phyloP scores from a whole-genome alignment of 2,888 invertebrate species.

The Entomobrya proxima region DNA sequence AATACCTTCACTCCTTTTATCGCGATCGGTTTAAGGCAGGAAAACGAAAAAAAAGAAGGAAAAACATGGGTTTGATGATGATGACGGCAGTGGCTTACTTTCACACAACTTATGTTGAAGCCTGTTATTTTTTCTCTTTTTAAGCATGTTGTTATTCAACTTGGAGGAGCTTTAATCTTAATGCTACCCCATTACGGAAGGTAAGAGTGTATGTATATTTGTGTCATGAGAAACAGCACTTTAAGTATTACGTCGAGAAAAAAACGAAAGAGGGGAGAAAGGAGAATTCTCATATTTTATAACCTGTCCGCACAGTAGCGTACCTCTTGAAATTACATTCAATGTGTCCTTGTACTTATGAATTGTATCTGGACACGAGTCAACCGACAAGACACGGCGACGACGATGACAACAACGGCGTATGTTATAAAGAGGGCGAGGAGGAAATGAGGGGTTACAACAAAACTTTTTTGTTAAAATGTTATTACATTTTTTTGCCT shows the following conservation, averaged over 20 bases:
- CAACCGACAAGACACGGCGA: background rate
- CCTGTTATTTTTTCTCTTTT: slow-evolving; percentile 29
- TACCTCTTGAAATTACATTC: slow-evolving; percentile 60
- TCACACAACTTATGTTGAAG: background rate
- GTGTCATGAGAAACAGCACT: slow-evolving; percentile 40
- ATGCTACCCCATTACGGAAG: background rate
- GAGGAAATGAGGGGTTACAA: slow-evolving; percentile 55
- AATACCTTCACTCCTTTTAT: slow-evolving; percentile 51
- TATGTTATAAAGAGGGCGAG: background rate
- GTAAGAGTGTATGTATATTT: background rate
- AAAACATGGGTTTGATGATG: background rate
- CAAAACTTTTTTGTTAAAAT: slow-evolving; percentile 18
- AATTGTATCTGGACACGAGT: slow-evolving; percentile 40
- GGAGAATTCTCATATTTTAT: slow-evolving; percentile 49
- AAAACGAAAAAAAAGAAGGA: background rate
- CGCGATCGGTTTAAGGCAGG: background rate
- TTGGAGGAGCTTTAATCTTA: background rate
- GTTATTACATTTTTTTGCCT: background rate
- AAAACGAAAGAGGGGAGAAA: background rate
- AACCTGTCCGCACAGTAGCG: slow-evolving; percentile 47
- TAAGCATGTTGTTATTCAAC: slow-evolving; percentile 23
- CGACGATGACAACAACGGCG: background rate
- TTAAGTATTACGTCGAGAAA: slow-evolving; percentile 4
- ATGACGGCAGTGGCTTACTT: background rate
- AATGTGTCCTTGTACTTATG: slow-evolving; percentile 16